Evolutionary conservation across 64 coral and sea anemone species (phyloP), one percentile per base, ranked within the genome.

Genomic region (Montipora sp.): DNA sequence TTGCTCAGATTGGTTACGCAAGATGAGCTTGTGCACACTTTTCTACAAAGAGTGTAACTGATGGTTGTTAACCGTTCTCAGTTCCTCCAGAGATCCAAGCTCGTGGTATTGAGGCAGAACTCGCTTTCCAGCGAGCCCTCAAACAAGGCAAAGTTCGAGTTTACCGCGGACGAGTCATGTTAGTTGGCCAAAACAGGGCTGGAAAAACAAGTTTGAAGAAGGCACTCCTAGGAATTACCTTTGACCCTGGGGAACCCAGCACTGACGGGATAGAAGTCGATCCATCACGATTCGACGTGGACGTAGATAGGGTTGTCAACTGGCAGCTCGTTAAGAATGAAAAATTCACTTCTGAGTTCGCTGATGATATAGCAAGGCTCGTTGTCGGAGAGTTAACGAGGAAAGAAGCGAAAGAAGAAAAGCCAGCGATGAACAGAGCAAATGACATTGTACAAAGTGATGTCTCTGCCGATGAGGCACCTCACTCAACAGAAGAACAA

Each of bases 181-280:
- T 89, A 60, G 63, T 87, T 43, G 83, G 91, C n/a, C 91, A 93
- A 43, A 84, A 92, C 55, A 85, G 91, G 76, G 82, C 91, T 3
- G 91, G 91, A 18, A 92, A 92, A 71, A 92, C 91, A 27, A 92
- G 91, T 92, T 79, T 92, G 15, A 92, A 92, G 48, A 92, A 92
- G 91, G 87, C 91, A 14, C 91, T 92, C 10, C 75, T 92, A 0
- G 91, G 82, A 13, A 21, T 87, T 5, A 47, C 70, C 23, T 92
- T 92, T 86, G 68, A 92, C 45, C 90, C 90, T 3, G 69, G 81
- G 3, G 91, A 93, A 71, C 53, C 58, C 5, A 87, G 82, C 57
- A 93, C 91, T 45, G 91, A 83, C 5, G 91, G 91, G 22, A 87
- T 93, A 36, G 91, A 93, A 51, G 75, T 93, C 19, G 91, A 93